A percentile compares a stretch with the other conserved stretches of the same genome.
These are phyloP conservation scores for Sebastes steindachneri DNA, from an alignment of 2,797 vertebrate genomes.

Conservation along the genomic window DNA sequence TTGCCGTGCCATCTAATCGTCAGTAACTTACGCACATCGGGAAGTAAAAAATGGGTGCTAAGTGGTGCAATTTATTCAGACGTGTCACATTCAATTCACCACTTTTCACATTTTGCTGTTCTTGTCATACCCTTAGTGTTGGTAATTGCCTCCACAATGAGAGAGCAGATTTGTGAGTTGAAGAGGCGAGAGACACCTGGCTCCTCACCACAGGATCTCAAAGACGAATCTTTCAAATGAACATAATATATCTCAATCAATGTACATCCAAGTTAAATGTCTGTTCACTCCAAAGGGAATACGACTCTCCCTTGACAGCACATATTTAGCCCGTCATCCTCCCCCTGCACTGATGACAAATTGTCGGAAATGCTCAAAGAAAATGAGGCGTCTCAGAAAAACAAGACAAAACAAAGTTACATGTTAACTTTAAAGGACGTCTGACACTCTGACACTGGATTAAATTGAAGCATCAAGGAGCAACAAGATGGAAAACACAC, in stretches of 20 bases:
- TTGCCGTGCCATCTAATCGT: constrained; percentile 38
- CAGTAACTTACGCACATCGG: constrained; percentile 21
- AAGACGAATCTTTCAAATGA: background rate
- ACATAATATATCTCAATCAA: background rate
- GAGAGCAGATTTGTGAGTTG: constrained; percentile 20
- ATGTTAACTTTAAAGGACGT: background rate
- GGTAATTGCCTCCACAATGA: constrained; percentile 36
- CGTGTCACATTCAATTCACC: constrained; percentile 51
- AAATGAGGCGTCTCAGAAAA: background rate
- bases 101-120: constrained; percentile 29
- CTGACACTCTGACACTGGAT: background rate
- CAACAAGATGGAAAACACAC: background rate
- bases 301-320: background rate
- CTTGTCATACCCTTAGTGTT: constrained; percentile 23
- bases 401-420: background rate
- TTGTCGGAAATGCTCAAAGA: background rate
- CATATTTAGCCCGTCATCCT: background rate
- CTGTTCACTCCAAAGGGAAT: background rate
- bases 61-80: constrained; percentile 56
- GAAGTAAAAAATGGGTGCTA: constrained; percentile 33
- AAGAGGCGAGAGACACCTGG: constrained; percentile 19
- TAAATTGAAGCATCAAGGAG: background rate
- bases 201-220: background rate
- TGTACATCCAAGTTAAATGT: background rate
- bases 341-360: background rate